These are phyloP conservation scores for Cinclus mexicanus DNA, from an alignment of 2,113 vertebrate genomes.

Conservation along the genomic window DNA sequence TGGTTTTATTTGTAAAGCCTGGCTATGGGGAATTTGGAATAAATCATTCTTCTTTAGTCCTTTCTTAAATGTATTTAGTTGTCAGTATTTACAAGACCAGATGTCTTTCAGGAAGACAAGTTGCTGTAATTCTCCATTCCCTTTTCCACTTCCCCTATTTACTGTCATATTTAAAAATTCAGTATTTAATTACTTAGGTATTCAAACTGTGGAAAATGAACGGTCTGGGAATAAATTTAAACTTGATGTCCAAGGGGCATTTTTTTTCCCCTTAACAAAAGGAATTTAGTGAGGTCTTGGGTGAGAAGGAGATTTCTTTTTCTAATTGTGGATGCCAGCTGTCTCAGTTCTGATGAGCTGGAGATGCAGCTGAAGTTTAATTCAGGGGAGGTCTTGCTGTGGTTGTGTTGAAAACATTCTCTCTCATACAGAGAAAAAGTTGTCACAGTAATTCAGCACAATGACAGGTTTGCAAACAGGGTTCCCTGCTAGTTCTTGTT, in stretches of 20 bases:
- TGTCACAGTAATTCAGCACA: background rate
- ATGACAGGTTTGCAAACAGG: background rate
- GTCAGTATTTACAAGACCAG: background rate
- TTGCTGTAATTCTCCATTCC: background rate
- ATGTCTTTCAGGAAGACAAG: background rate
- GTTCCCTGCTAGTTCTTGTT: background rate
- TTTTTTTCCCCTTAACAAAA: background rate
- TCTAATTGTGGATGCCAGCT: slow-evolving; percentile 19
- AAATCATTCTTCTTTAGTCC: background rate
- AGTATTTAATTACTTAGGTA: background rate
- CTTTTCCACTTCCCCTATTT: background rate
- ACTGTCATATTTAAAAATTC: background rate
- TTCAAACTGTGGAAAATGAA: background rate
- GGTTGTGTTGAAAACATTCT: slow-evolving; percentile 8
- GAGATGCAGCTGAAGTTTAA: slow-evolving; percentile 6
- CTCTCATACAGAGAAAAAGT: background rate
- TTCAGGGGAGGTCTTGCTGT: slow-evolving; percentile 16
- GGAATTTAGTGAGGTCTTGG: background rate
- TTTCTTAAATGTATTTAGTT: background rate
- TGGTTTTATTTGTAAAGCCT: background rate
- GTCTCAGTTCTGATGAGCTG: slow-evolving; percentile 22
- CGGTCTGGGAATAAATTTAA: background rate
- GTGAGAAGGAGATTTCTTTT: slow-evolving; percentile 22
- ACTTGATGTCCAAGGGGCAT: background rate
- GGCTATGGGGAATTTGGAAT: background rate